Percentiles rank a stretch among this genome's conserved stretches.
phyloP scores from a whole-genome alignment of 2,888 invertebrate genomes.

The Agrochola lychnidis region DNA sequence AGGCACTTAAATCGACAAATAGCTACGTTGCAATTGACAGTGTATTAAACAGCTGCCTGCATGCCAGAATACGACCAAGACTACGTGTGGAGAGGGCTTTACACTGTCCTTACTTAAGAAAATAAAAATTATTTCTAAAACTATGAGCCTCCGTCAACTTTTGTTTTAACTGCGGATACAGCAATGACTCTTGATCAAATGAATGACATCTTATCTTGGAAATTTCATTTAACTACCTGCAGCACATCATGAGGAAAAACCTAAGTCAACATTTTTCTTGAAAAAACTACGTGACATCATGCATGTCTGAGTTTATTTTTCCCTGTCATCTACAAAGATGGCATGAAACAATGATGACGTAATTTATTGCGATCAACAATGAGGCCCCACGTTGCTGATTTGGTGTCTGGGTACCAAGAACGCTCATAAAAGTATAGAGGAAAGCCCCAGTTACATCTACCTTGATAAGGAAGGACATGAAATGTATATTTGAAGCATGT shows the following conservation, averaged over 20 bases:
- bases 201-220: neutral
- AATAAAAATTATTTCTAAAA: neutral
- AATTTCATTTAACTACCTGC: neutral
- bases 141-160: too few species aligned
- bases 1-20: constrained; percentile 89
- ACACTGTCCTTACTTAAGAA: constrained; percentile 56
- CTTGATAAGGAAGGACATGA: neutral
- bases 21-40: constrained; percentile 89
- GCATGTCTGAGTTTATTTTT: constrained; percentile 1
- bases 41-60: constrained; percentile 88
- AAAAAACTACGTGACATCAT: neutral
- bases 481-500: neutral
- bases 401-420: neutral
- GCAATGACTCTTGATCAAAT: too few species aligned
- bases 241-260: neutral
- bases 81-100: constrained; percentile 63
- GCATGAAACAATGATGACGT: neutral
- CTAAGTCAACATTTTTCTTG: neutral
- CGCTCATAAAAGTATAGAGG: neutral
- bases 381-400: neutral
- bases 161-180: too few species aligned
- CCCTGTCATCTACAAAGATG: neutral
- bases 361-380: constrained; percentile 9
- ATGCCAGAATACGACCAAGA: constrained; percentile 84
- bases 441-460: neutral